Evolutionary conservation across 2,797 vertebrate genomes (phyloP).

Genomic region (Siniperca scherzeri): DNA sequence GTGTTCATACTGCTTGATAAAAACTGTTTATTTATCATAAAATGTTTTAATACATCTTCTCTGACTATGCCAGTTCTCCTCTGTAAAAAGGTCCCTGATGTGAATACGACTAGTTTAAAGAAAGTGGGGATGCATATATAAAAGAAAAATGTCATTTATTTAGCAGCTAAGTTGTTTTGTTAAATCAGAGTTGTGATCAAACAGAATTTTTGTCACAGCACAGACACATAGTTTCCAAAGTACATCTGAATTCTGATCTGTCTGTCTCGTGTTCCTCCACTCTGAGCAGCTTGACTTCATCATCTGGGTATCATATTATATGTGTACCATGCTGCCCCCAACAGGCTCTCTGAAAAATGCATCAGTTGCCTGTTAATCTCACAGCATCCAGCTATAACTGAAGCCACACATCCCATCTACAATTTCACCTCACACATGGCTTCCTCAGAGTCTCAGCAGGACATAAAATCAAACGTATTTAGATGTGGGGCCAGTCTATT

Average conservation of each 20-base stretch:
- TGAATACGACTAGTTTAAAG: neutral
- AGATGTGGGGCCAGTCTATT: neutral
- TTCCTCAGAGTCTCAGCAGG: slow-evolving; percentile 5
- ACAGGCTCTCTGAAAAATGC: slow-evolving; percentile 71
- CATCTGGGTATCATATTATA: slow-evolving; percentile 58
- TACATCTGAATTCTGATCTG: slow-evolving; percentile 44
- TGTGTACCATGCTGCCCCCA: slow-evolving; percentile 88
- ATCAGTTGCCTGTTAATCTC: slow-evolving; percentile 39
- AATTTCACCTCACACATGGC: slow-evolving; percentile 31
- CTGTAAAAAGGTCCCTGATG: neutral
- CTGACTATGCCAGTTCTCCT: neutral
- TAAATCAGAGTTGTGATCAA: slow-evolving; percentile 17
- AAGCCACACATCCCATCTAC: slow-evolving; percentile 40
- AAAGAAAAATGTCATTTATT: neutral
- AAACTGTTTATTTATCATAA: slow-evolving; percentile 41
- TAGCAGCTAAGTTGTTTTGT: neutral
- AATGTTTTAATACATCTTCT: slow-evolving; percentile 12
- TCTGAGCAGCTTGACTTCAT: slow-evolving; percentile 58
- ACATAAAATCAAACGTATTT: slow-evolving; percentile 19
- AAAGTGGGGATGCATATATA: neutral
- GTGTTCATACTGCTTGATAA: slow-evolving; percentile 28
- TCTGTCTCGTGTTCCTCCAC: slow-evolving; percentile 36
- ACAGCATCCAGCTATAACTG: slow-evolving; percentile 14
- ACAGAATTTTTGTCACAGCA: neutral
- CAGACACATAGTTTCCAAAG: slow-evolving; percentile 24